Evolutionary conservation across 2,113 vertebrate genomes (phyloP).

Genomic region (Chaetodon auriga): DNA sequence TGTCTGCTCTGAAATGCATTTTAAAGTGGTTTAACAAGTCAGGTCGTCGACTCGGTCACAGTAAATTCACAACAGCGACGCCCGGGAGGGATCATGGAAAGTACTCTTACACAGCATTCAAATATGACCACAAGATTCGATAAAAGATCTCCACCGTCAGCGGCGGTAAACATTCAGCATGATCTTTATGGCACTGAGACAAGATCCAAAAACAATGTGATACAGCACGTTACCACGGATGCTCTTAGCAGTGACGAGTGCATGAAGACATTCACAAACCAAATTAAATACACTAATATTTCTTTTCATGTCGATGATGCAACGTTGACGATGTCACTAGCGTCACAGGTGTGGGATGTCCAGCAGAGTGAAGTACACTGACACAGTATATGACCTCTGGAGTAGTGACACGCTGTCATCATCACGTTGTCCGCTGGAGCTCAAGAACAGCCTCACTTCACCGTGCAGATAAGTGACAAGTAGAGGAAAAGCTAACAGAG

Average conservation of each 20-base stretch:
- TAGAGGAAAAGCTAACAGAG: neutral
- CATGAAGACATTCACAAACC: slow-evolving; percentile 36
- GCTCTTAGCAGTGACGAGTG: slow-evolving; percentile 27
- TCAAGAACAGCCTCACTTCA: neutral
- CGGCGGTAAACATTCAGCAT: slow-evolving; percentile 66
- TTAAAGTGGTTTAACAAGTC: slow-evolving; percentile 21
- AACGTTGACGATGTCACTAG: slow-evolving; percentile 38
- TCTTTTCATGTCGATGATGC: slow-evolving; percentile 7
- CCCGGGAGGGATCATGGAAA: slow-evolving; percentile 15
- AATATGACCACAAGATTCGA: neutral
- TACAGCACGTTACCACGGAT: slow-evolving; percentile 30
- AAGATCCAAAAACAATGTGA: slow-evolving; percentile 23
- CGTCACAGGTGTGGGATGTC: slow-evolving; percentile 21
- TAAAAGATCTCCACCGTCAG: slow-evolving; percentile 1
- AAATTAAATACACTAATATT: slow-evolving; percentile 20
- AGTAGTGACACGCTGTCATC: neutral
- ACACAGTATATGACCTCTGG: neutral
- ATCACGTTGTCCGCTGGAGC: neutral
- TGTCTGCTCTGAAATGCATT: neutral
- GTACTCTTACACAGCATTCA: slow-evolving; percentile 47
- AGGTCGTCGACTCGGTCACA: neutral
- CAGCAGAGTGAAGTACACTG: slow-evolving; percentile 17
- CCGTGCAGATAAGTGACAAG: neutral
- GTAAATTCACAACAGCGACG: slow-evolving; percentile 13
- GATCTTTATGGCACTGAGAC: slow-evolving; percentile 63